Evolutionary conservation across 2,888 invertebrate genomes (phyloP), one percentile per base, ranked within the genome.

Genomic region (Drosophila longiperda): DNA sequence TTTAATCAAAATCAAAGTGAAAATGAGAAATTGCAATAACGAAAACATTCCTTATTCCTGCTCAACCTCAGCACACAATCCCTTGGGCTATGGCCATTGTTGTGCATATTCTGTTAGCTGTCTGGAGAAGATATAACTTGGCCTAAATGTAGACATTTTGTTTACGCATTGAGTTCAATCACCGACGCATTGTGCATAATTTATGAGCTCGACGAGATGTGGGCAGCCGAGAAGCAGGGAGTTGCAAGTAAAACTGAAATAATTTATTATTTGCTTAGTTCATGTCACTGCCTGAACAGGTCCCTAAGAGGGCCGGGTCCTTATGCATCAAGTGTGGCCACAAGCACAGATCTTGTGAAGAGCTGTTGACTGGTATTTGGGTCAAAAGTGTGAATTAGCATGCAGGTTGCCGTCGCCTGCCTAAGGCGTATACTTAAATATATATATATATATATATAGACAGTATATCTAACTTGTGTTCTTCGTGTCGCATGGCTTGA

Each of bases 311-410:
- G 61, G 61, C 53, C 53, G 17, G 49, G 61, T 54, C 45, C 55
- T 63, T 45, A 58, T 52, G 57, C 73, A 75, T 54, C 70, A 69
- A 68, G 38, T 63, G 62, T 12, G 42, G 52, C 50, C 48, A 60
- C 55, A 57, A 29, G 40, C 48, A 63, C 29, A 52, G 45, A 48
- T 63, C 42, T 49, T 36, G 17, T 54, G 38, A 26, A 32, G 54
- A 55, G 20, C 15, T 40, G 48, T 66, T 72, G 73, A 53, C 57
- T 71, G 58, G 53, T 73, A 89, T 87, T 80, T 87, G 75, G 89
- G 89, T 87, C 84, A 87, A 60, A 87, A 87, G 68, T 75, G 69
- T 52, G 69, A 83, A 88, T 86, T 86, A 86, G 87, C 84, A 87
- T 86, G 71, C 79, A 78, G 65, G 59, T 67, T 62, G 70, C 32